A percentile compares a stretch with the other conserved stretches of the same genome.
These are phyloP conservation scores for Oxyruncus cristatus DNA, from an alignment of 2,113 vertebrate species.

Conservation along the genomic window DNA sequence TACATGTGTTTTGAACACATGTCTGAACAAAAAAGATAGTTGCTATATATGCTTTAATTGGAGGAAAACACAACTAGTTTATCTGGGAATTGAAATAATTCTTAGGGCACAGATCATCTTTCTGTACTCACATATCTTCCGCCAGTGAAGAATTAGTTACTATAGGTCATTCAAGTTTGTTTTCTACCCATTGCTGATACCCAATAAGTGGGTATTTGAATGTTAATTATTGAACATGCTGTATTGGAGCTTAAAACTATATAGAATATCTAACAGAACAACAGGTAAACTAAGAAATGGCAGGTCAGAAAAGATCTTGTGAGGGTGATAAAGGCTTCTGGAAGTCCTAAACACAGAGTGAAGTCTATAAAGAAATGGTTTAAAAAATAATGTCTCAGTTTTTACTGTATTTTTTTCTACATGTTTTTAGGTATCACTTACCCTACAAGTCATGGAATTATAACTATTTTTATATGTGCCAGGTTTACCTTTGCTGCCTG, in stretches of 20 bases:
- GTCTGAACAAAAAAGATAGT: not conserved
- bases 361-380: not conserved
- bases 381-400: not conserved
- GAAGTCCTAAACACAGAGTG: not conserved
- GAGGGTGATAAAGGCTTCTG: not conserved
- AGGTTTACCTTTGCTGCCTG: not conserved
- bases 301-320: not conserved
- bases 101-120: not conserved
- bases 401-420: not conserved
- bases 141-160: not conserved
- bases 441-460: not conserved
- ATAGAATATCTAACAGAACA: not conserved
- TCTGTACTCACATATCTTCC: not conserved
- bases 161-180: not conserved
- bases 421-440: not conserved
- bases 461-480: not conserved
- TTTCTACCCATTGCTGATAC: not conserved
- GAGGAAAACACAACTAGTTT: not conserved
- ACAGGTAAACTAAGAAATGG: not conserved
- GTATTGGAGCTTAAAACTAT: not conserved
- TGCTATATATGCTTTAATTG: not conserved
- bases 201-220: not conserved
- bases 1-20: not conserved
- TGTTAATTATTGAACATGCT: not conserved
- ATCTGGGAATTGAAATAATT: not conserved